A percentile compares a stretch with the other conserved stretches of the same genome.
phyloP scores from a whole-genome alignment of 2,888 invertebrate species.

The Latheticus oryzae region DNA sequence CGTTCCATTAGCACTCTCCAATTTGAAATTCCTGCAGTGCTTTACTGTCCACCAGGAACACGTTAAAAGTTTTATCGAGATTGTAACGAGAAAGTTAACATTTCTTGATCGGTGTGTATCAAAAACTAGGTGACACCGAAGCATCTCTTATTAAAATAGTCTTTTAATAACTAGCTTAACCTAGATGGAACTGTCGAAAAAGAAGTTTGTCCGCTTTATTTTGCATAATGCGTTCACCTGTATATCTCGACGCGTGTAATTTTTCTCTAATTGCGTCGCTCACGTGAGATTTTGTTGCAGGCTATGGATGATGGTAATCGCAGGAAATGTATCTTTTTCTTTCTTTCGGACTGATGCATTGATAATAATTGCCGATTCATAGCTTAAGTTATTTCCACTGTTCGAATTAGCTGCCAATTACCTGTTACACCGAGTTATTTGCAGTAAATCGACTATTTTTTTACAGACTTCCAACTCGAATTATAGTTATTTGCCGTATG shows the following conservation, averaged over 20 bases:
- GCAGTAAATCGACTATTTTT: slow-evolving; percentile 20
- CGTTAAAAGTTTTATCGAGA: slow-evolving; percentile 22
- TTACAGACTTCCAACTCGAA: slow-evolving; percentile 14
- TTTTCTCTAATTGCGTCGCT: slow-evolving; percentile 24
- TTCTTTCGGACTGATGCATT: too few species aligned
- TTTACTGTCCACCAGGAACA: slow-evolving; percentile 8
- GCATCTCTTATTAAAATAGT: neutral
- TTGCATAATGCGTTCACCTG: slow-evolving; percentile 19
- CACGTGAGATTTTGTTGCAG: slow-evolving; percentile 35
- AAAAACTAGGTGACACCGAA: neutral
- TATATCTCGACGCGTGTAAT: slow-evolving; percentile 6
- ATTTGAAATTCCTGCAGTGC: slow-evolving; percentile 14
- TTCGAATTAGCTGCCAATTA: slow-evolving; percentile 29
- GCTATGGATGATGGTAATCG: slow-evolving; percentile 25
- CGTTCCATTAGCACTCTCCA: too few species aligned
- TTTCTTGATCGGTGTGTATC: neutral
- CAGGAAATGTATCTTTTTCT: slow-evolving; percentile 31
- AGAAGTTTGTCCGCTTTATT: slow-evolving; percentile 17
- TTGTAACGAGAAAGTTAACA: too few species aligned
- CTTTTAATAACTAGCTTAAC: neutral
- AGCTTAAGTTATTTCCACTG: slow-evolving; percentile 11
- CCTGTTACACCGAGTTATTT: slow-evolving; percentile 4
- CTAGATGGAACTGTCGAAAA: slow-evolving; percentile 12
- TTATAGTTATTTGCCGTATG: slow-evolving; percentile 46
- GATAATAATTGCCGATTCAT: slow-evolving; percentile 24